These are phyloP conservation scores for Ciconia stormi DNA, from an alignment of 2,113 vertebrate genomes.

Conservation along the genomic window DNA sequence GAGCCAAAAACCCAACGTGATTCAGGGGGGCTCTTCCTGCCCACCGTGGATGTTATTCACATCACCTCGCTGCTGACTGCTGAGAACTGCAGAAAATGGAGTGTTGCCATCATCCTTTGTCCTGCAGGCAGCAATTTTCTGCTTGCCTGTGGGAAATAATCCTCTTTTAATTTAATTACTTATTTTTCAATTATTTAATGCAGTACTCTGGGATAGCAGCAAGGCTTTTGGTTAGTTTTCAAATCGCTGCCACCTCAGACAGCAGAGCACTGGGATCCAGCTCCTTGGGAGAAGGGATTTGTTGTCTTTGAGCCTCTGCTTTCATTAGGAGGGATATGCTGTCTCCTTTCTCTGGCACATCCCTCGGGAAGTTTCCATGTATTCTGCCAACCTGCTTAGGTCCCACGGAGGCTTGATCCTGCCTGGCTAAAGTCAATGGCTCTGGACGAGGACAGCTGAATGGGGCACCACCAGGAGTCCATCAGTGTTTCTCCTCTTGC, in stretches of 20 bases:
- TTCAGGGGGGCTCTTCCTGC: conserved; percentile 9
- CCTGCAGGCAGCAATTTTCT: conserved; percentile 49
- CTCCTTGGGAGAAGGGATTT: not conserved
- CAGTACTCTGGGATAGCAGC: not conserved
- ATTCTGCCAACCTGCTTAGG: not conserved
- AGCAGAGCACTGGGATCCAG: not conserved
- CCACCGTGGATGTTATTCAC: not conserved
- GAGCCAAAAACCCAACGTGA: not conserved
- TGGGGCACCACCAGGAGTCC: not conserved
- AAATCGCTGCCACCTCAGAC: not conserved
- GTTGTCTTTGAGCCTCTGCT: not conserved
- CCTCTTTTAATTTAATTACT: conserved; percentile 70
- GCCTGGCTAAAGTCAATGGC: not conserved
- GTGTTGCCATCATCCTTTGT: conserved; percentile 26
- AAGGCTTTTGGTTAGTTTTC: conserved; percentile 37
- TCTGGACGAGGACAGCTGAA: not conserved
- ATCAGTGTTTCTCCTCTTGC: not conserved
- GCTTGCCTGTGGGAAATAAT: conserved; percentile 58
- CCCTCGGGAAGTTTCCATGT: not conserved
- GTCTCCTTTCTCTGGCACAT: not conserved
- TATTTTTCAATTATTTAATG: conserved; percentile 58
- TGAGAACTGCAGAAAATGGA: conserved; percentile 52
- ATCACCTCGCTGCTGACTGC: not conserved
- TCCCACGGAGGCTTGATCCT: not conserved
- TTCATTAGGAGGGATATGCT: not conserved